Evolutionary conservation across 1,140 invertebrate genomes (phyloP).

Genomic region (Atta colombica): DNA sequence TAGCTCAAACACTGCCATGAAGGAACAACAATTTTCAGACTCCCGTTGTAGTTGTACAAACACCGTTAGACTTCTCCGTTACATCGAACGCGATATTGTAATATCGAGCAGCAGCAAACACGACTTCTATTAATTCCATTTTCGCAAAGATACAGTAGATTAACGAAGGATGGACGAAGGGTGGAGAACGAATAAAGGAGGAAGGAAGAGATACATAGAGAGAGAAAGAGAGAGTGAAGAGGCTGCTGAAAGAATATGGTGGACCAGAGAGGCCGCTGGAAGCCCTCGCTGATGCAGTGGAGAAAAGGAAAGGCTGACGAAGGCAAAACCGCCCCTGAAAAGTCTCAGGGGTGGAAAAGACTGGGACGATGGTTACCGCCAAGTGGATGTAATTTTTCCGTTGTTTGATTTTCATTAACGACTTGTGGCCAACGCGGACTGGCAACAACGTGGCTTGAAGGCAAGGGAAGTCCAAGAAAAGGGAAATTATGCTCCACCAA

Average conservation of each 20-base stretch:
- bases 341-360: conserved; percentile 78
- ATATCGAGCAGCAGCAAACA: conserved; percentile 62
- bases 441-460: conserved; percentile 64
- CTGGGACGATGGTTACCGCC: conserved; percentile 74
- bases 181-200: conserved; percentile 12
- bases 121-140: conserved; percentile 64
- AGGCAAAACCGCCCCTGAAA: conserved; percentile 74
- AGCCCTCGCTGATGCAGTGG: conserved; percentile 69
- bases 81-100: conserved; percentile 57
- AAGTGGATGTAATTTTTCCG: conserved; percentile 84
- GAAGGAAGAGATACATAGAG: conserved; percentile 6
- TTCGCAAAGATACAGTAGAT: conserved; percentile 64
- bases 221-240: neutral
- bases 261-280: conserved; percentile 40
- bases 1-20: conserved; percentile 47
- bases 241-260: conserved; percentile 39
- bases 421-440: conserved; percentile 81
- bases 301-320: conserved; percentile 79
- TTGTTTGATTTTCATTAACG: conserved; percentile 87
- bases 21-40: conserved; percentile 61
- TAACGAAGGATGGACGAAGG: conserved; percentile 15
- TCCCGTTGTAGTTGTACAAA: conserved; percentile 49
- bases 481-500: conserved; percentile 80
- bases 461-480: conserved; percentile 70
- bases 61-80: conserved; percentile 59